phyloP scores from a whole-genome alignment of 2,113 vertebrate species.

The Triplophysa rosa region DNA sequence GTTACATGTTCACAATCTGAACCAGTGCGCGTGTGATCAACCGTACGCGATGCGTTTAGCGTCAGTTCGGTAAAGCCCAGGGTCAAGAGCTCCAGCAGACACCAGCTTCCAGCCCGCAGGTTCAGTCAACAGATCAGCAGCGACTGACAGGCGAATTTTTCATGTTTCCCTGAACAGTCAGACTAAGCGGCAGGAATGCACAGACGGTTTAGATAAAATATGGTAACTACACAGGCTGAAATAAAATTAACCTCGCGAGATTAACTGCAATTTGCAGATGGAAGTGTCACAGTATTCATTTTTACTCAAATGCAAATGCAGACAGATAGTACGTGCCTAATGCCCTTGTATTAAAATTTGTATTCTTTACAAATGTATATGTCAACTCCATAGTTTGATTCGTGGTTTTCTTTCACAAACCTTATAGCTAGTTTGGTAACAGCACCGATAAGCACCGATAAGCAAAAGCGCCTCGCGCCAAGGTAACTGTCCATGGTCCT shows the following conservation, averaged over 20 bases:
- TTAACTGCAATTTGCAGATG: neutral
- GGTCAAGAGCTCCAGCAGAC: slow-evolving; percentile 29
- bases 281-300: neutral
- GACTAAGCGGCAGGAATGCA: neutral
- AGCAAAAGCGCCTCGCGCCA: neutral
- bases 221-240: no score
- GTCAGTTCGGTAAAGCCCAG: neutral
- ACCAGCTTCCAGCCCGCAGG: slow-evolving; percentile 2
- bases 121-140: slow-evolving; percentile 24
- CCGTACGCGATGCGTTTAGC: slow-evolving; percentile 36
- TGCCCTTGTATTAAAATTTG: no score
- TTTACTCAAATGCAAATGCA: neutral
- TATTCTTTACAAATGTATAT: no score
- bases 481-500: slow-evolving; percentile 36
- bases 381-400: neutral
- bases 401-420: neutral
- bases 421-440: neutral
- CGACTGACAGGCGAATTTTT: neutral
- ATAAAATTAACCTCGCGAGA: no score
- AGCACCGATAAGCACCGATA: neutral
- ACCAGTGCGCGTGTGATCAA: slow-evolving; percentile 40
- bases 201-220: no score
- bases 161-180: neutral
- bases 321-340: no score
- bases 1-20: slow-evolving; percentile 21